Evolutionary conservation across 2,888 invertebrate species (phyloP), one percentile per base, ranked within the genome.

Genomic region (Ernsta delagoae): DNA sequence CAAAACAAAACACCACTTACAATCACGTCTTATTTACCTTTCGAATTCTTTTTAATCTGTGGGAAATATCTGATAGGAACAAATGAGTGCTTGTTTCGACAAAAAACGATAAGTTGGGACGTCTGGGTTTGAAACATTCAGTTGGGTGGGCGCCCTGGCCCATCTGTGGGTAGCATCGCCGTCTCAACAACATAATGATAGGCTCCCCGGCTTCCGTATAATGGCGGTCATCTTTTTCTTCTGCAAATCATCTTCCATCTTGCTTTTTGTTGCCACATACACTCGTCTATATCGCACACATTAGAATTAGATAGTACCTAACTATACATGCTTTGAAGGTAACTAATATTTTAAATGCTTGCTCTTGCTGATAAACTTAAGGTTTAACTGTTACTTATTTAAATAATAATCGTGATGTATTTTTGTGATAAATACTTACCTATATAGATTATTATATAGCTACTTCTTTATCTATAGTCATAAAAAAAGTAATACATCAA

Each of bases 151-250:
- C 75, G 74, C 73, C 73, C 66, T 65, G 53, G 56, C 66, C 68
- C 71, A 73, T 70, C 65, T 57, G 65, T 45, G 59, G 62, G 65
- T 71, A 65, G 54, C 69, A 69, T 68, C 63, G 61, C 64, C 73
- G 71, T 75, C 79, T 79, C 80, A 82, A 83, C 79, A 71, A 75
- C 74, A 72, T 77, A 77, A 77, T 77, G 72, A 75, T 71, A 70
- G 74, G 75, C 73, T 75, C 70, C 61, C 57, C 72, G 69, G 77
- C 77, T 77, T 74, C 77, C 74, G 77, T 75, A 73, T 77, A 75
- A 76, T 76, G 74, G 75, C 71, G 43, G 79, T 75, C 65, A 74
- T 74, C 75, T 77, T 79, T 78, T 78, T 78, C 72, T 76, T 74
- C 73, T 72, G 76, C 72, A 75, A 75, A 76, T 70, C 72, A 53